A percentile compares a stretch with the other conserved stretches of the same genome.
Conservation (phyloP, 2,113 vertebrate species). For the Sporophila hypoxantha region DNA sequence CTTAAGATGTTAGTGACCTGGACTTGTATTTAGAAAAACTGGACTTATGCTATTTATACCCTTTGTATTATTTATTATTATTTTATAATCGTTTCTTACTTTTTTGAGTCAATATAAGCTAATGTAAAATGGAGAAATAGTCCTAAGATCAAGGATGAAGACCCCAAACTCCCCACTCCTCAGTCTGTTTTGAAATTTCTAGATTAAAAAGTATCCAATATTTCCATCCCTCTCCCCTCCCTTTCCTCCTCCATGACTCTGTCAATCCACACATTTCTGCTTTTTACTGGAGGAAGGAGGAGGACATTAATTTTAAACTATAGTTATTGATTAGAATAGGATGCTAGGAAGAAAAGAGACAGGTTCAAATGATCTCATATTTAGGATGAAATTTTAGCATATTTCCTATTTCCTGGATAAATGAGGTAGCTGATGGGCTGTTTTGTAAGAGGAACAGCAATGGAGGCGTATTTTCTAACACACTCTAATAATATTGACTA, state of each 20-base stretch:
- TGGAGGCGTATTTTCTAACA: background rate
- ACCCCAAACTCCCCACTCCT: background rate
- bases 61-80: background rate
- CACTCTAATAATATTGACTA: background rate
- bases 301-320: background rate
- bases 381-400: background rate
- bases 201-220: fast-evolving
- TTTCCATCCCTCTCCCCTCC: background rate
- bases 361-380: background rate
- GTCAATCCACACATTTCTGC: background rate
- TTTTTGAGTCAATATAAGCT: background rate
- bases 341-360: background rate
- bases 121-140: background rate
- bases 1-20: background rate
- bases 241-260: background rate
- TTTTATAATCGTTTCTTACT: background rate
- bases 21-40: background rate
- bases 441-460: background rate
- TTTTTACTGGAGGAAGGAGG: background rate
- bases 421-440: background rate
- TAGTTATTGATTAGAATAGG: background rate
- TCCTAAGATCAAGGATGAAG: background rate
- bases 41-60: background rate
- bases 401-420: background rate
- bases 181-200: background rate